Percentiles rank a stretch among this genome's conserved stretches.
These are phyloP conservation scores for Aselliscus stoliczkanus DNA, from an alignment of 2,797 vertebrate species.

Conservation along the genomic window DNA sequence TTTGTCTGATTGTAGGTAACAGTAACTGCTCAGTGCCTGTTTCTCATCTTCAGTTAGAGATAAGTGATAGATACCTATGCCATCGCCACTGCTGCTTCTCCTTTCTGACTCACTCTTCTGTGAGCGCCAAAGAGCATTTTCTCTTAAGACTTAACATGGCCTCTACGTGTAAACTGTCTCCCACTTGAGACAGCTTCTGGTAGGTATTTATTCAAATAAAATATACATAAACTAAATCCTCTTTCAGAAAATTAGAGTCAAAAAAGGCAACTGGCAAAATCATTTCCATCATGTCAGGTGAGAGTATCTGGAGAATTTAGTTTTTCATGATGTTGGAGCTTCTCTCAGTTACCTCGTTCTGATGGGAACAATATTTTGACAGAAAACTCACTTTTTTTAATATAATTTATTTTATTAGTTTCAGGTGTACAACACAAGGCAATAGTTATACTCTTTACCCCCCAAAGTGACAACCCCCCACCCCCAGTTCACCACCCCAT, in stretches of 20 bases:
- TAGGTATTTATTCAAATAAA: constrained; percentile 31
- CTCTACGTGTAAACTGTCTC: not conserved
- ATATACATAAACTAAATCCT: not conserved
- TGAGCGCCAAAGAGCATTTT: not conserved
- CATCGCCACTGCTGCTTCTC: not conserved
- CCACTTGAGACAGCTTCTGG: not conserved
- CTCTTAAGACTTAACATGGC: not conserved
- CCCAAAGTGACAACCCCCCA: no score
- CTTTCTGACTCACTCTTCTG: not conserved
- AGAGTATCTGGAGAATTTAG: not conserved
- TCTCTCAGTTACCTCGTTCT: not conserved
- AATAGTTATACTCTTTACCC: no score
- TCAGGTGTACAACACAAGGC: no score
- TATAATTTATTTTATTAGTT: no score
- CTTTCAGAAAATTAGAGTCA: not conserved
- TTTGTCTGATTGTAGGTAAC: not conserved
- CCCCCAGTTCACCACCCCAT: no score
- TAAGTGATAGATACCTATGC: not conserved
- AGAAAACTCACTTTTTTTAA: not conserved
- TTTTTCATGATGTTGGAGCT: not conserved
- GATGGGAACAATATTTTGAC: not conserved
- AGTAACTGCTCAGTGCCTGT: not conserved
- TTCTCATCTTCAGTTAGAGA: not conserved
- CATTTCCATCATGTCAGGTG: not conserved
- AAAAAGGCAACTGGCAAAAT: not conserved